Conservation (phyloP, 2,113 vertebrate species). For the Xerus inauris region DNA sequence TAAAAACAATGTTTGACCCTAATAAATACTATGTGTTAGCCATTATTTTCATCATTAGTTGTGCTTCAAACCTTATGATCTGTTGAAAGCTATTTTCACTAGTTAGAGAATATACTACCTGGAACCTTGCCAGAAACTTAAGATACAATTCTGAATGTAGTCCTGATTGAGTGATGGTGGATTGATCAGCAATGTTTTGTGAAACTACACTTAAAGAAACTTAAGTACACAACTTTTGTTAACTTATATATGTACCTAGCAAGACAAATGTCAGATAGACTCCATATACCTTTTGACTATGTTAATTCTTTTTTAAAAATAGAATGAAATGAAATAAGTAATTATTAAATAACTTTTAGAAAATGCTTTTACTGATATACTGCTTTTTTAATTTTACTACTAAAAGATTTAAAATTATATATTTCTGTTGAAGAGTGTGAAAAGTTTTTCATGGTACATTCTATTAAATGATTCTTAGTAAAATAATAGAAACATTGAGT, state of each 20-base stretch:
- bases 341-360: slow-evolving; percentile 33
- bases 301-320: background rate
- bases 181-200: background rate
- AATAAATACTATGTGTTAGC: background rate
- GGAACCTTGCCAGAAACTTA: slow-evolving; percentile 13
- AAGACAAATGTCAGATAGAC: background rate
- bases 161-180: background rate
- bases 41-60: background rate
- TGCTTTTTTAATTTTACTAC: background rate
- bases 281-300: background rate
- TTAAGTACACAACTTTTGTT: background rate
- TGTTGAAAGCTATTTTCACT: background rate
- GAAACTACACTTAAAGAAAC: background rate
- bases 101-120: background rate
- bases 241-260: background rate
- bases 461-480: background rate
- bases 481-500: background rate
- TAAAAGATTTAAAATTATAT: slow-evolving; percentile 13
- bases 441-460: background rate
- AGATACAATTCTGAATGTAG: slow-evolving; percentile 20
- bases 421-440: background rate
- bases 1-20: slow-evolving; percentile 15
- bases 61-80: background rate
- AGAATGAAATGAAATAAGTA: slow-evolving; percentile 37
- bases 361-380: background rate